phyloP scores from a whole-genome alignment of 2,113 vertebrate genomes.

The Bucco capensis region DNA sequence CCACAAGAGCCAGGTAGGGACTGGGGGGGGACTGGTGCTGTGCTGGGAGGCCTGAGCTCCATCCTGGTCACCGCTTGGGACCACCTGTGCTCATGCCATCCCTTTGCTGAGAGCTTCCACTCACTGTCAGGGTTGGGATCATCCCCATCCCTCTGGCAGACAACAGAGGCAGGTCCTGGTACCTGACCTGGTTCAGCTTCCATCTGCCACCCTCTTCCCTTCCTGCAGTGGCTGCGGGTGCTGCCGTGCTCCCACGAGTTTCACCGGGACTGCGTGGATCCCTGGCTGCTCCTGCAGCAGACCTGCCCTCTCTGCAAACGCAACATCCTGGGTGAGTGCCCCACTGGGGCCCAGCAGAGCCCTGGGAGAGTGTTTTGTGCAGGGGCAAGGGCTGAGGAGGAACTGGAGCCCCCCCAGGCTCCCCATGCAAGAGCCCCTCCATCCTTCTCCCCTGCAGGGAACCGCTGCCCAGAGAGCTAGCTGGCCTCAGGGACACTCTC shows the following conservation, averaged over 20 bases:
- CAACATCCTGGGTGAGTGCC: conserved; percentile 82
- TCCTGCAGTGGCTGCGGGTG: conserved; percentile 85
- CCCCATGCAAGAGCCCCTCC: rapidly evolving
- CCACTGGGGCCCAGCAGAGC: rapidly evolving
- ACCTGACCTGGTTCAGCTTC: rapidly evolving
- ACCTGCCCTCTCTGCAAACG: conserved; percentile 95
- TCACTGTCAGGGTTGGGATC: rapidly evolving
- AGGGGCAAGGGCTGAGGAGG: neutral
- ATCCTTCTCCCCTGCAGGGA: conserved; percentile 15
- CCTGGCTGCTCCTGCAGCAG: conserved; percentile 92
- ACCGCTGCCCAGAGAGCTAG: conserved; percentile 30
- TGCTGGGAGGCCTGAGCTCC: neutral
- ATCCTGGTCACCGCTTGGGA: rapidly evolving
- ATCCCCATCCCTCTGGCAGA: no score
- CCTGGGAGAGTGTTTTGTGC: rapidly evolving
- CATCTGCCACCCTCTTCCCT: rapidly evolving
- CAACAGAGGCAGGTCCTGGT: neutral
- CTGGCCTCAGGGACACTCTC: rapidly evolving
- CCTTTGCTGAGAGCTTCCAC: neutral
- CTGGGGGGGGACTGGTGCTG: neutral
- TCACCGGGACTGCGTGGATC: conserved; percentile 92
- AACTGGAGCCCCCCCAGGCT: neutral
- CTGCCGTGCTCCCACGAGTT: conserved; percentile 92
- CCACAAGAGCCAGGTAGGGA: conserved; percentile 85
- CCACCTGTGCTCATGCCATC: rapidly evolving